These are phyloP conservation scores for Theristicus caerulescens DNA, from an alignment of 2,113 vertebrate species.

Conservation along the genomic window DNA sequence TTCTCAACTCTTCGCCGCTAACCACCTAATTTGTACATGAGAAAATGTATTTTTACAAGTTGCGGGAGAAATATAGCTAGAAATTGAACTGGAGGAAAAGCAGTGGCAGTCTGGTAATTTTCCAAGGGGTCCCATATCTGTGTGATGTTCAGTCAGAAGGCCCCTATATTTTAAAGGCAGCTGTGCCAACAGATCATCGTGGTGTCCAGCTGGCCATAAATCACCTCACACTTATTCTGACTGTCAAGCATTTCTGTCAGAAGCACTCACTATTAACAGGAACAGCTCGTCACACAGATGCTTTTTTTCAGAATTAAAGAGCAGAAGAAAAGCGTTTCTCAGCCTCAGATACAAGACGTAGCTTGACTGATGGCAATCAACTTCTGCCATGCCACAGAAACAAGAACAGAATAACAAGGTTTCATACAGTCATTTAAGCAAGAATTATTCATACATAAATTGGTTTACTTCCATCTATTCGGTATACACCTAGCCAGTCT, in stretches of 20 bases:
- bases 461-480: not conserved
- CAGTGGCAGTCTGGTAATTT: not conserved
- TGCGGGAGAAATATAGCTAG: not conserved
- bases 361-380: not conserved
- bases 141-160: not conserved
- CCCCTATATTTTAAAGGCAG: not conserved
- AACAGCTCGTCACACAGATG: not conserved
- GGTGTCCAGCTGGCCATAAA: not conserved
- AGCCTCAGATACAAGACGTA: not conserved
- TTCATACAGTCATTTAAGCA: not conserved
- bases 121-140: not conserved
- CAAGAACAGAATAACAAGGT: not conserved
- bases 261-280: not conserved
- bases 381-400: not conserved
- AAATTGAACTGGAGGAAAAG: not conserved
- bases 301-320: not conserved
- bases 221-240: not conserved
- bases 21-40: not conserved
- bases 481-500: not conserved
- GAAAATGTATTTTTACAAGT: not conserved
- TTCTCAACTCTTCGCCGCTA: not conserved
- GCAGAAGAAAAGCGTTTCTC: not conserved
- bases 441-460: not conserved
- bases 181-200: not conserved
- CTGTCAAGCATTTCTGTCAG: not conserved